Conservation (phyloP, 2,888 invertebrate species). For the Pycnomerus fuliginosus region DNA sequence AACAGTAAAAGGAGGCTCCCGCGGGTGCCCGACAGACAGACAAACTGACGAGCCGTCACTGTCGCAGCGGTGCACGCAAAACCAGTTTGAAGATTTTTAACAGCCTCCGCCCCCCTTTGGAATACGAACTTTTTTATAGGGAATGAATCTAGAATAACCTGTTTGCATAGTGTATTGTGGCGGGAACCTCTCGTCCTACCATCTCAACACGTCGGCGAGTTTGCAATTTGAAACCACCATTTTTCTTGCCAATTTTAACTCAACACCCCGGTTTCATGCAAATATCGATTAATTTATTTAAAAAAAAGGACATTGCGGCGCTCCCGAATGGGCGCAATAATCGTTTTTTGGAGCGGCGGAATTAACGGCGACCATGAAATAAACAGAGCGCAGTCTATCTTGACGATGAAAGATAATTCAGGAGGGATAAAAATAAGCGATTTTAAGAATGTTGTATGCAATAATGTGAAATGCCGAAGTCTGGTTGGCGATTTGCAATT, state of each 20-base stretch:
- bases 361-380: too few species aligned
- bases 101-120: constrained; percentile 53
- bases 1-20: not conserved
- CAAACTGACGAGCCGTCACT: constrained; percentile 19
- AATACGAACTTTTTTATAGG: constrained; percentile 45
- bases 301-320: not conserved
- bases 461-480: constrained; percentile 38
- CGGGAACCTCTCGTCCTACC: constrained; percentile 29
- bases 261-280: constrained; percentile 32
- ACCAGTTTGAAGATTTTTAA: constrained; percentile 48
- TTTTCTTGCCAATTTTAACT: constrained; percentile 42
- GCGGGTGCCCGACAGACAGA: not conserved
- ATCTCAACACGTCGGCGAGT: constrained; percentile 29
- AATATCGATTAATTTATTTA: not conserved
- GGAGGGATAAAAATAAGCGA: not conserved
- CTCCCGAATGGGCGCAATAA: too few species aligned
- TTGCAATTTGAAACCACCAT: constrained; percentile 40
- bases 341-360: too few species aligned
- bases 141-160: constrained; percentile 50
- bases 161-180: constrained; percentile 38
- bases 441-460: not conserved
- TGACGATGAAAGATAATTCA: not conserved
- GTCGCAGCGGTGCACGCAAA: constrained; percentile 22
- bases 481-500: constrained; percentile 44
- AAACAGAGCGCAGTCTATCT: too few species aligned